These are phyloP conservation scores for Schizaphis graminum DNA, from an alignment of 2,888 invertebrate genomes.

Conservation along the genomic window DNA sequence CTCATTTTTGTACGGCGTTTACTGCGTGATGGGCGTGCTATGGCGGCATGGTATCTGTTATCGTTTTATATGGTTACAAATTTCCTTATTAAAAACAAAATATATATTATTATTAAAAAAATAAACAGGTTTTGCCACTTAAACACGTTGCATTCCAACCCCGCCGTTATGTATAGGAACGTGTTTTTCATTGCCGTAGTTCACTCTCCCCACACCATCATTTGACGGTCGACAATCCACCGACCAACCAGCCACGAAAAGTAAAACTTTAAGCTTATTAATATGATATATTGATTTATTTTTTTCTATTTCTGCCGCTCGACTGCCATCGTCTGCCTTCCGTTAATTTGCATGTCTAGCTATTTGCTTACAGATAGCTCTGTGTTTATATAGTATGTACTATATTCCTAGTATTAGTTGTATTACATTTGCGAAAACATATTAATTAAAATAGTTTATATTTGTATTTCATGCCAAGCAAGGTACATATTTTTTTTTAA, in stretches of 20 bases:
- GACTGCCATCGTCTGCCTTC: neutral
- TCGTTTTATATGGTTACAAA: neutral
- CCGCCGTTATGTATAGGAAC: neutral
- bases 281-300: neutral
- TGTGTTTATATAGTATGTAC: neutral
- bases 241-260: neutral
- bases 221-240: neutral
- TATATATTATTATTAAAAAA: neutral
- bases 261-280: neutral
- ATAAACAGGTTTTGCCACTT: neutral
- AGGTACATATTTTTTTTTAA: too few relatives aligned
- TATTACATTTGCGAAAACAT: too few relatives aligned
- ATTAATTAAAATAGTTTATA: too few relatives aligned
- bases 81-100: neutral
- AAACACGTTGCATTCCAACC: neutral
- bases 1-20: neutral
- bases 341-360: neutral
- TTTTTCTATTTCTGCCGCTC: neutral
- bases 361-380: neutral
- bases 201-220: neutral
- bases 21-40: neutral
- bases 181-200: neutral
- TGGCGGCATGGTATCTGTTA: neutral
- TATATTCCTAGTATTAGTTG: too few relatives aligned
- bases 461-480: too few relatives aligned